These are phyloP conservation scores for Helleia helle DNA, from an alignment of 2,888 invertebrate genomes.

Conservation along the genomic window DNA sequence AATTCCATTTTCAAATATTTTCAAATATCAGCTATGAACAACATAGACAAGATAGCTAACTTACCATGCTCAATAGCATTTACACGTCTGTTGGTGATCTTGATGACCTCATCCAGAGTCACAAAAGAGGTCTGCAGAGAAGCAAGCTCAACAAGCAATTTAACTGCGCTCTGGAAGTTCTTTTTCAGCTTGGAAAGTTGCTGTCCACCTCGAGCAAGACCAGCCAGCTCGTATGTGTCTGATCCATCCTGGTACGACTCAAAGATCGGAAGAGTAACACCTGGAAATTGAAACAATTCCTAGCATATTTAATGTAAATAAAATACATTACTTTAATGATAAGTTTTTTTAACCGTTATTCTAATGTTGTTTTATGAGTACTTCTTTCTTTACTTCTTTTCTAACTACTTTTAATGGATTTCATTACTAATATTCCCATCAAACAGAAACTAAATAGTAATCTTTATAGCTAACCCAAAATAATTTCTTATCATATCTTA, in stretches of 20 bases:
- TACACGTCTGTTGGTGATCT: slow-evolving; percentile 98
- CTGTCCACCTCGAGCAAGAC: slow-evolving; percentile 97
- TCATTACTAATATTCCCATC: no score
- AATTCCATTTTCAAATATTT: no score
- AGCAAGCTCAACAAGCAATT: slow-evolving; percentile 95
- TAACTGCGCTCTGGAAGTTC: slow-evolving; percentile 97
- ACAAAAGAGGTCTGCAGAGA: slow-evolving; percentile 99
- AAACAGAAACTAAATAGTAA: no score
- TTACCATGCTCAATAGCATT: slow-evolving; percentile 99
- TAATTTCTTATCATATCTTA: no score
- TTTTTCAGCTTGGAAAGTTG: slow-evolving; percentile 97
- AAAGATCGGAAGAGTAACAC: slow-evolving; percentile 97
- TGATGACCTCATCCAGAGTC: slow-evolving; percentile 98
- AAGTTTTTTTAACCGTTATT: no score
- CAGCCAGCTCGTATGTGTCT: slow-evolving; percentile 97
- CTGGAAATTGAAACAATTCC: slow-evolving; percentile 48
- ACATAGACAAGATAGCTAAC: background rate
- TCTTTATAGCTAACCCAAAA: no score
- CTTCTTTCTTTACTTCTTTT: no score
- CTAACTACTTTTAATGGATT: no score
- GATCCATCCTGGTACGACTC: slow-evolving; percentile 94
- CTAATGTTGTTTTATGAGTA: no score
- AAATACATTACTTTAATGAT: no score
- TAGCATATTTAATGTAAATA: background rate
- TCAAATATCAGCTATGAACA: no score